A percentile compares a stretch with the other conserved stretches of the same genome.
Conservation (phyloP, 2,113 vertebrate species). For the Vulpes lagopus region DNA sequence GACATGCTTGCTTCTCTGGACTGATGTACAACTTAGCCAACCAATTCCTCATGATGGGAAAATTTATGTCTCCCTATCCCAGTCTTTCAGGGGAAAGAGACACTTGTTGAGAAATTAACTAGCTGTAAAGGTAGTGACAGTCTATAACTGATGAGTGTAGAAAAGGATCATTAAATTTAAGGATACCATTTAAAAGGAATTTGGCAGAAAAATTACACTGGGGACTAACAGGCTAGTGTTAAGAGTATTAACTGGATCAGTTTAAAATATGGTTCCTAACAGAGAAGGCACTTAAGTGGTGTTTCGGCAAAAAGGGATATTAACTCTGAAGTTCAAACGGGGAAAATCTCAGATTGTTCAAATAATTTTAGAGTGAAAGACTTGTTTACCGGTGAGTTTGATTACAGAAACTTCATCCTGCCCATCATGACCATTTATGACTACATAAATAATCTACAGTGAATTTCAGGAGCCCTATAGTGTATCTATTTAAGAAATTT, state of each 20-base stretch:
- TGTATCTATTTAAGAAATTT: not conserved
- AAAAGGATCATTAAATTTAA: constrained; percentile 54
- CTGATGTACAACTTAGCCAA: constrained; percentile 11
- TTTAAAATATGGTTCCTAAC: not conserved
- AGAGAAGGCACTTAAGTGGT: not conserved
- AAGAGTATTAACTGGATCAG: constrained; percentile 25
- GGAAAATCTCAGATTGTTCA: not conserved
- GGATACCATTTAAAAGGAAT: constrained; percentile 36
- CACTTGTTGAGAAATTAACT: constrained; percentile 16
- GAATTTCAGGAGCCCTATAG: not conserved
- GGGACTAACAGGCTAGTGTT: not conserved
- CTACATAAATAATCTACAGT: not conserved
- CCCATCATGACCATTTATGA: too few species aligned
- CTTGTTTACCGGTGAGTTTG: not conserved
- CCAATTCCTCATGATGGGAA: constrained; percentile 11
- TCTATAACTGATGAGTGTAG: not conserved
- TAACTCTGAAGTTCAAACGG: not conserved
- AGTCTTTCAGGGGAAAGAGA: not conserved
- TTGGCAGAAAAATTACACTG: constrained; percentile 47
- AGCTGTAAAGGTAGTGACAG: not conserved
- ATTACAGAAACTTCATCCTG: not conserved
- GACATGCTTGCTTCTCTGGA: not conserved
- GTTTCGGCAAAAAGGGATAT: not conserved
- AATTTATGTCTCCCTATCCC: not conserved
- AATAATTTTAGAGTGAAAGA: not conserved